These are phyloP conservation scores for Bruchidius siliquastri DNA, from an alignment of 2,888 invertebrate genomes.

Conservation along the genomic window DNA sequence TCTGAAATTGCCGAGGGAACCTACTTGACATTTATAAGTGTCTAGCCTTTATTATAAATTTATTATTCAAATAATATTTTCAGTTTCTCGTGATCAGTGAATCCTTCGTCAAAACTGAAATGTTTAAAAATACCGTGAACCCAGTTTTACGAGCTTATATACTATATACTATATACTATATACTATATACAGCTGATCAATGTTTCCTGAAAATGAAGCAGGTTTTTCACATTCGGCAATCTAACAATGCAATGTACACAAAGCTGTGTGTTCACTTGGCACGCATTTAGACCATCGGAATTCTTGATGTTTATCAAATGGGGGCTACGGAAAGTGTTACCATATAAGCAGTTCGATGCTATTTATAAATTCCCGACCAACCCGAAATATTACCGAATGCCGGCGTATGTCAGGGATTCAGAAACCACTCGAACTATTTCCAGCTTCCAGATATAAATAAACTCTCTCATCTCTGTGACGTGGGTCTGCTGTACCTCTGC, in stretches of 20 bases:
- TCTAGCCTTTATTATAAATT: too few relatives aligned
- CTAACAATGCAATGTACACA: neutral
- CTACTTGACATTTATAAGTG: too few relatives aligned
- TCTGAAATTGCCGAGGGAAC: too few relatives aligned
- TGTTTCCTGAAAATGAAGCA: too few relatives aligned
- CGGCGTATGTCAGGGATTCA: constrained; percentile 19
- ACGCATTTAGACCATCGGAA: neutral
- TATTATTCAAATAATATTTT: too few relatives aligned
- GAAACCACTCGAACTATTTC: constrained; percentile 26
- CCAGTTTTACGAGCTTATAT: too few relatives aligned
- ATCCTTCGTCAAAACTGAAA: too few relatives aligned
- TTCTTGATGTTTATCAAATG: neutral
- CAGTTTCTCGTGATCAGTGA: too few relatives aligned
- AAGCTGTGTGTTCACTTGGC: neutral
- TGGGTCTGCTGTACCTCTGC: constrained; percentile 24
- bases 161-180: too few relatives aligned
- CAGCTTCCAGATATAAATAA: constrained; percentile 25
- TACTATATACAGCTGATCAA: too few relatives aligned
- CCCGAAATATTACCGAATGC: constrained; percentile 17
- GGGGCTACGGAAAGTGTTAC: constrained; percentile 16
- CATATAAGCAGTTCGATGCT: constrained; percentile 28
- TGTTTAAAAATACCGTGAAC: too few relatives aligned
- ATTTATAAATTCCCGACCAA: constrained; percentile 20
- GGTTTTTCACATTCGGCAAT: neutral
- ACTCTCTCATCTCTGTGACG: constrained; percentile 19